Evolutionary conservation across 2,113 vertebrate genomes (phyloP), one percentile per base, ranked within the genome.

Genomic region (Vimba vimba): DNA sequence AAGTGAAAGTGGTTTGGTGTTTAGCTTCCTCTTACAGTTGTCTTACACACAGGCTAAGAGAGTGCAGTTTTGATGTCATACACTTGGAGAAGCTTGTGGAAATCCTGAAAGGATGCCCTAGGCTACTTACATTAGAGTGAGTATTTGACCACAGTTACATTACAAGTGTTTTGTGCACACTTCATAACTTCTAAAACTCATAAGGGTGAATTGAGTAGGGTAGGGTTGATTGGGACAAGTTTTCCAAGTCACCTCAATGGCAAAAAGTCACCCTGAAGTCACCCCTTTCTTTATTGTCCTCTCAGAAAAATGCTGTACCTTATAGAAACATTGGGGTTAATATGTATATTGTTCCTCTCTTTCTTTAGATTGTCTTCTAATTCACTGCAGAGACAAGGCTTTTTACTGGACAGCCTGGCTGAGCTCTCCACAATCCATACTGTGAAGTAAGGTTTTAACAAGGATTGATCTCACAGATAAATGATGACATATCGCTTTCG

Each of bases 101-200:
- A 15, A 85, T 94, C 2, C 87, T 97, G 88, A 92, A 82, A 15
- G 85, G 66, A 52, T 94, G 93, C 91, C 83, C 60, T 1, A 47
- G 71, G 86, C 90, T 95, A 71, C 92, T 74, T 0, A 94, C 95
- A 74, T 90, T 97, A 84, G 92, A 45, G 97, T 98, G 93, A 96
- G 97, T 95, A 25, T 82, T 82, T 68, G 2, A 50, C 10, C 39
- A 13, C 3, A 79, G 5, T n/a, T 60, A 39, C 6, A 69, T 19
- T 60, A 69, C 4, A 21, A 10, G 21, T 39, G 21, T 73, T 36
- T 39, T 73, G 21, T 73, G 36, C 33, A 43, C 4, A n/a, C 36
- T 45, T 71, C 19, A 23, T 23, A 45, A 43, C 21, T 69, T 36
- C 17, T 85, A 5, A 27, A 50, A n/a, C 43, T n/a, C 11, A 47